Evolutionary conservation across 2,888 invertebrate species (phyloP), one percentile per base, ranked within the genome.

Genomic region (Pterostichus madidus): DNA sequence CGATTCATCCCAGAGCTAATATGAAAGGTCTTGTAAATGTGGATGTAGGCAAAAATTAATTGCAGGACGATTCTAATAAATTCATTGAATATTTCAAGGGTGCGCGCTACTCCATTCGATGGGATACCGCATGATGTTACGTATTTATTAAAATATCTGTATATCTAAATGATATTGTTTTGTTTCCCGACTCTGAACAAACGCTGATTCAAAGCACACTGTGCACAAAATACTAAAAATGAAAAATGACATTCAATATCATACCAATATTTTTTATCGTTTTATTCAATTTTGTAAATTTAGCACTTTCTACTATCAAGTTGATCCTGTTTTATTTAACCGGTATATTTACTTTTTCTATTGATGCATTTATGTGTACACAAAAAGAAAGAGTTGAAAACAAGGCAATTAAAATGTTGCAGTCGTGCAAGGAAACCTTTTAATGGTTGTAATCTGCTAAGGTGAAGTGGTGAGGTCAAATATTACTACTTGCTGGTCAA

Each of bases 391-490:
- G 2, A 15, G 15, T 35, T n/a, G 32, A 44, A n/a, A n/a, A 71
- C 44, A 5, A 44, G 68, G n/a, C 68, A 71, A 44, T 71, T 71
- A 71, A 71, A 44, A 64, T 13, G 5, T 13, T 5, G 24, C 10
- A 56, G 17, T 6, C 68, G 44, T 35, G 5, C 44, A 15, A 39
- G 24, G 80, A 80, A 80, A 68, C 80, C 80, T 24, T 80, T 35
- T 24, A 80, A 71, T 32, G 46, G 52, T 39, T 80, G 71, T 80
- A 80, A 80, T 80, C 71, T 73, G 24, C 13, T 39, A 24, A 53
- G 53, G 71, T 80, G 13, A 71, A 80, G 56, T 80, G 24, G 15
- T 80, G 46, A 80, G 80, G 80, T 80, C 80, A 80, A 80, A 53
- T 68, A 71, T 73, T 73, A 56, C 53, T 53, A 15, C 52, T 2